Percentiles rank a stretch among this genome's conserved stretches.
Conservation (phyloP, 2,797 vertebrate species). For the Paratrypauchen microcephalus region DNA sequence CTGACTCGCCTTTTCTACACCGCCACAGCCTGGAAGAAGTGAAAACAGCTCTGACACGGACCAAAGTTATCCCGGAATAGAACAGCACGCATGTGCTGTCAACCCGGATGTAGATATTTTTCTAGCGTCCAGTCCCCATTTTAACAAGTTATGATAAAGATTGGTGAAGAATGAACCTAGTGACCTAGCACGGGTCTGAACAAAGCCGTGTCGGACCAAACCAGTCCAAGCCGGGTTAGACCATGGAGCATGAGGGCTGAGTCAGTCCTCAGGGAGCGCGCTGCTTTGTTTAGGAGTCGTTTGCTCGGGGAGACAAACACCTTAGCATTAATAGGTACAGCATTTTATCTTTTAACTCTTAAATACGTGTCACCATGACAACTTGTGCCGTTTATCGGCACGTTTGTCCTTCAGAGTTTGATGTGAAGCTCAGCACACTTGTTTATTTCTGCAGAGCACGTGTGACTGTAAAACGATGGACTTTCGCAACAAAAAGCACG, state of each 20-base stretch:
- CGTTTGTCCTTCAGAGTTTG: neutral
- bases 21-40: conserved; percentile 44
- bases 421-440: neutral
- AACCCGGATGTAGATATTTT: conserved; percentile 85
- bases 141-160: conserved; percentile 37
- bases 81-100: conserved; percentile 88
- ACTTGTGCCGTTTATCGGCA: neutral
- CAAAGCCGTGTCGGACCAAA: conserved; percentile 21
- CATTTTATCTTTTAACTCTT: neutral
- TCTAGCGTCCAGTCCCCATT: conserved; percentile 41
- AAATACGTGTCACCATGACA: neutral
- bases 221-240: conserved; percentile 51
- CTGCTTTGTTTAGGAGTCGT: conserved; percentile 20
- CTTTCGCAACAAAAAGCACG: conserved; percentile 86
- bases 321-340: conserved; percentile 1
- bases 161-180: conserved; percentile 1
- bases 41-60: conserved; percentile 75
- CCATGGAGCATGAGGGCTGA: conserved; percentile 25
- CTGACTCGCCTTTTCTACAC: conserved; percentile 41
- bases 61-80: conserved; percentile 91
- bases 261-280: conserved; percentile 30
- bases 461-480: conserved; percentile 74
- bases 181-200: conserved; percentile 12
- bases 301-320: conserved; percentile 33
- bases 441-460: conserved; percentile 21